A percentile compares a stretch with the other conserved stretches of the same genome.
These are phyloP conservation scores for Drosophila recens DNA, from an alignment of 2,888 invertebrate genomes.

Conservation along the genomic window DNA sequence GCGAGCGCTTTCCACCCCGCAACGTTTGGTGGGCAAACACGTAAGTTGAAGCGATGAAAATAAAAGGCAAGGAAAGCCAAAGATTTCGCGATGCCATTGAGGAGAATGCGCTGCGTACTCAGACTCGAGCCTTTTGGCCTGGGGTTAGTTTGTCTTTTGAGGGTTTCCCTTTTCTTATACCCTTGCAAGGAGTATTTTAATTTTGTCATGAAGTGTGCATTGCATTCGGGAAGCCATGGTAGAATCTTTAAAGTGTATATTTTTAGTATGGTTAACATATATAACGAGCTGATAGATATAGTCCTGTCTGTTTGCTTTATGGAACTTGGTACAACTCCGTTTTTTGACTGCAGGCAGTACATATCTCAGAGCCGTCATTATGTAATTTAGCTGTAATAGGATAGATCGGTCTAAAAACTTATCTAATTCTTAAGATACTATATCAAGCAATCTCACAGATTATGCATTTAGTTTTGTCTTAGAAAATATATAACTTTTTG, in stretches of 20 bases:
- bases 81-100: conserved; percentile 51
- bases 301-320: too few relatives aligned
- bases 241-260: not conserved
- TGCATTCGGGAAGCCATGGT: not conserved
- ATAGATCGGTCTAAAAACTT: too few relatives aligned
- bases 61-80: conserved; percentile 37
- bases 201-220: not conserved
- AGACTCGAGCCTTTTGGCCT: conserved; percentile 37
- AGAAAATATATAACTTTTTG: too few relatives aligned
- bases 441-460: too few relatives aligned
- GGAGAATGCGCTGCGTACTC: conserved; percentile 12
- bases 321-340: too few relatives aligned
- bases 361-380: too few relatives aligned
- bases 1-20: conserved; percentile 77
- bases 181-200: not conserved
- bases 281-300: too few relatives aligned
- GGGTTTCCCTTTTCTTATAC: conserved; percentile 41
- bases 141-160: conserved; percentile 64
- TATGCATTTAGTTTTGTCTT: too few relatives aligned
- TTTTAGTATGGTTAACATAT: too few relatives aligned
- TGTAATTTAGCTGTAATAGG: too few relatives aligned
- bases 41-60: conserved; percentile 66
- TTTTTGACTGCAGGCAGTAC: too few relatives aligned
- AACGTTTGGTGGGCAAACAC: conserved; percentile 73
- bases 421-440: too few relatives aligned